phyloP scores from a whole-genome alignment of 2,888 invertebrate species.

The Nephrocerus scutellatus region DNA sequence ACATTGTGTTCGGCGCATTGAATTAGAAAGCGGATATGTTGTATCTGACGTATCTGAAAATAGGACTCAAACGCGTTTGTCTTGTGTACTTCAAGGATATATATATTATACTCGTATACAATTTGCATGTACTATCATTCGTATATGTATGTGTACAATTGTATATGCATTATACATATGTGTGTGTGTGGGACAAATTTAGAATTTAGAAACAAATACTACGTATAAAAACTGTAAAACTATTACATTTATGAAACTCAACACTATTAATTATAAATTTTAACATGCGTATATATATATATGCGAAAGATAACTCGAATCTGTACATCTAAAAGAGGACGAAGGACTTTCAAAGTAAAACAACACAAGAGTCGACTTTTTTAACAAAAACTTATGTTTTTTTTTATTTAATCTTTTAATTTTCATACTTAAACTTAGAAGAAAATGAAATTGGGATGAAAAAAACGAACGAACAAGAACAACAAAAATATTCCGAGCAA shows the following conservation, averaged over 20 bases:
- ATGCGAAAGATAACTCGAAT: constrained; percentile 8
- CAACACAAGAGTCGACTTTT: constrained; percentile 9
- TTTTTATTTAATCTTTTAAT: not conserved
- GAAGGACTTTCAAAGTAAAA: too few relatives aligned
- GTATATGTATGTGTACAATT: too few relatives aligned
- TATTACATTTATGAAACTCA: constrained; percentile 24
- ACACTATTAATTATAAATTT: constrained; percentile 14
- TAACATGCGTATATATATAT: constrained; percentile 5
- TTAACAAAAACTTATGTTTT: constrained; percentile 5
- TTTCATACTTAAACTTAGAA: not conserved
- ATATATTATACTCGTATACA: too few relatives aligned
- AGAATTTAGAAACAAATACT: constrained; percentile 26
- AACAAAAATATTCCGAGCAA: too few relatives aligned
- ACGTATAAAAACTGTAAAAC: constrained; percentile 26
- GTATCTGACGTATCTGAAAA: too few relatives aligned
- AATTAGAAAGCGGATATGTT: too few relatives aligned
- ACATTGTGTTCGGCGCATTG: too few relatives aligned
- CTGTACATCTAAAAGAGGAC: constrained; percentile 5
- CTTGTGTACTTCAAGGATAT: too few relatives aligned
- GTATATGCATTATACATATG: constrained; percentile 2
- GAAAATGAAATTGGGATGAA: not conserved
- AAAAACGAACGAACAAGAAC: too few relatives aligned
- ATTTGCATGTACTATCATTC: too few relatives aligned
- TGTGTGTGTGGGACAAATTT: constrained; percentile 11
- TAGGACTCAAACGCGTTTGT: too few relatives aligned